Conservation (phyloP, 2,888 invertebrate genomes). For the Leptopilina drosophilae region DNA sequence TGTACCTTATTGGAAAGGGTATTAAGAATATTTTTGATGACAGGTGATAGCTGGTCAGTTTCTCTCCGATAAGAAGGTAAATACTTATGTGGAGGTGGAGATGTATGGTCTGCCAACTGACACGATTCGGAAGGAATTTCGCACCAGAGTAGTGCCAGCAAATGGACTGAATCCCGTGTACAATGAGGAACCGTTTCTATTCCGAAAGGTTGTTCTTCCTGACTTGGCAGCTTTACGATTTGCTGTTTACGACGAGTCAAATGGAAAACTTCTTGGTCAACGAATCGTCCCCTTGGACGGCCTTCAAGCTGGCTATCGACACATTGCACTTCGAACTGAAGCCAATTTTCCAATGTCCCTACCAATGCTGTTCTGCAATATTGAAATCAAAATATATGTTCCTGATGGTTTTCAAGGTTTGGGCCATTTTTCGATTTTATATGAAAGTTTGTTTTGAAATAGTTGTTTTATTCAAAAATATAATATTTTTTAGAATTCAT, state of each 20-base stretch:
- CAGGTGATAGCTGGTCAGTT: constrained; percentile 99
- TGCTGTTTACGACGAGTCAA: constrained; percentile 97
- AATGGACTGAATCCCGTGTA: constrained; percentile 99
- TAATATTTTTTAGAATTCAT: constrained; percentile 87
- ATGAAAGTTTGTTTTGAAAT: no score
- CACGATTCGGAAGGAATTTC: constrained; percentile 98
- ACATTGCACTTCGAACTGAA: constrained; percentile 97
- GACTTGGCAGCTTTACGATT: constrained; percentile 98
- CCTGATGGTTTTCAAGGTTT: constrained; percentile 98
- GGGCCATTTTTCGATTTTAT: background rate
- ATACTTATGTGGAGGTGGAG: constrained; percentile 99
- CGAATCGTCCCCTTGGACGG: constrained; percentile 98
- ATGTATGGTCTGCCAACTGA: constrained; percentile 98
- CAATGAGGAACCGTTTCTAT: constrained; percentile 98
- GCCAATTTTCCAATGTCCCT: constrained; percentile 99
- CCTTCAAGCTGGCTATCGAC: constrained; percentile 97
- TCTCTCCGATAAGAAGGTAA: constrained; percentile 98
- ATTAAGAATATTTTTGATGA: background rate
- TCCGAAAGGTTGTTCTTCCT: constrained; percentile 98
- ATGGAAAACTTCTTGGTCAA: constrained; percentile 96
- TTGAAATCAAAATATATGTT: constrained; percentile 99
- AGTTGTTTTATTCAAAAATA: background rate
- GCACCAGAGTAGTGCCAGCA: constrained; percentile 96
- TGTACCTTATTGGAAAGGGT: no score
- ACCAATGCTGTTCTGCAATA: constrained; percentile 99